Percentiles rank a stretch among this genome's conserved stretches.
Evolutionary conservation across 2,888 invertebrate genomes (phyloP).

Genomic region (Andrena bicolor): DNA sequence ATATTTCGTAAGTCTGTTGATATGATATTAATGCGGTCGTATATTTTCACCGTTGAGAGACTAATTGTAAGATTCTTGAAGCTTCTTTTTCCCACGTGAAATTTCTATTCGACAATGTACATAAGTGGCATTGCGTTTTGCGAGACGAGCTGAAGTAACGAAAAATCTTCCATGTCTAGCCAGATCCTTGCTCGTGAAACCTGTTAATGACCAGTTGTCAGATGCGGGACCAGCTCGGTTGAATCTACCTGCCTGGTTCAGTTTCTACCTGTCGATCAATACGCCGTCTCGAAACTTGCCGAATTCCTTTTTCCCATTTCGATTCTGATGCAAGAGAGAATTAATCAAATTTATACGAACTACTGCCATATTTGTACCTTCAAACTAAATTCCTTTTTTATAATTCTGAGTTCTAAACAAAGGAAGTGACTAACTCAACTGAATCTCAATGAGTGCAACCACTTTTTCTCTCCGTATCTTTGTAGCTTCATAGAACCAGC

Average conservation of each 20-base stretch:
- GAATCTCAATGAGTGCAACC: no score
- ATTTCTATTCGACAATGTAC: constrained; percentile 6
- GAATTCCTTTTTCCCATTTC: constrained; percentile 33
- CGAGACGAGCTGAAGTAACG: constrained; percentile 1
- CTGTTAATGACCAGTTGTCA: constrained; percentile 61
- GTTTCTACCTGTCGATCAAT: constrained; percentile 45
- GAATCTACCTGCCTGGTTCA: constrained; percentile 36
- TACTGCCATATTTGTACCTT: not conserved
- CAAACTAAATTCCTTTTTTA: no score
- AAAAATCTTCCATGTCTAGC: constrained; percentile 44
- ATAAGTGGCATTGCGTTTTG: not conserved
- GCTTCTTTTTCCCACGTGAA: constrained; percentile 3
- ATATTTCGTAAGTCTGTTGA: constrained; percentile 18
- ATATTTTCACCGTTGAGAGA: not conserved
- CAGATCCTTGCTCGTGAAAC: constrained; percentile 47
- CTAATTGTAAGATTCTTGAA: not conserved
- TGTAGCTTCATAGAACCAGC: no score
- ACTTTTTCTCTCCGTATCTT: no score
- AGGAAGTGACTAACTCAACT: no score
- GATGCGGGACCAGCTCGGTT: constrained; percentile 30
- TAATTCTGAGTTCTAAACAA: no score
- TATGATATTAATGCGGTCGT: not conserved
- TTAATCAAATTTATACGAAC: not conserved
- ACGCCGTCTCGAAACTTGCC: constrained; percentile 35
- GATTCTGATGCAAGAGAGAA: constrained; percentile 7